These are phyloP conservation scores for Catharus fuscescens DNA, from an alignment of 2,113 vertebrate genomes.

Conservation along the genomic window DNA sequence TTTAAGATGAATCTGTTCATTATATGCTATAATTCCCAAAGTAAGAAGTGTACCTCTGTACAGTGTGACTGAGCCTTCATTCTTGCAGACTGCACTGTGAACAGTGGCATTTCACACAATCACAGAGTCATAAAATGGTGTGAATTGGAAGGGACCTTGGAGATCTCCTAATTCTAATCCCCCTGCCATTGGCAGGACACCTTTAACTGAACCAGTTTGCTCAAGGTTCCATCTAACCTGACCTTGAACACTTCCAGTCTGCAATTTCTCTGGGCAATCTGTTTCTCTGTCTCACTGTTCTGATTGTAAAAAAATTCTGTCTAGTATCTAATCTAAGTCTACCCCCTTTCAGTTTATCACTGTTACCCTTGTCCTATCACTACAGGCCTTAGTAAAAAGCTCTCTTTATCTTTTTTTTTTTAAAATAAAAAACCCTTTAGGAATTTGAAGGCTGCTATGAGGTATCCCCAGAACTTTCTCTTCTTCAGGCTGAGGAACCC, in stretches of 20 bases:
- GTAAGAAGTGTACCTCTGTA: background rate
- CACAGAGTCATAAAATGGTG: background rate
- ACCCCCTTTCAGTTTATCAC: background rate
- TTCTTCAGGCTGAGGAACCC: background rate
- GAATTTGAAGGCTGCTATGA: background rate
- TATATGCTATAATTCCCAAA: background rate
- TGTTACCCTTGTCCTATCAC: background rate
- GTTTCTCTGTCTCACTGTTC: background rate
- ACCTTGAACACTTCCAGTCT: background rate
- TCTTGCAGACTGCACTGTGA: background rate
- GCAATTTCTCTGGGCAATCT: background rate
- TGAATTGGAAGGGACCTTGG: background rate
- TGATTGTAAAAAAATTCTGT: background rate
- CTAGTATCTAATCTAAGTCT: background rate
- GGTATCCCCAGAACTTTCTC: background rate
- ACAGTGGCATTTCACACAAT: conserved; percentile 11
- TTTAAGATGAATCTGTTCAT: background rate
- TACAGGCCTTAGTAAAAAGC: background rate
- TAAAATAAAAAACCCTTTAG: background rate
- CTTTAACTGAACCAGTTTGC: background rate
- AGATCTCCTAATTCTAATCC: background rate
- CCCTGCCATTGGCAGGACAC: background rate
- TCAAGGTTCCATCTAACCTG: background rate
- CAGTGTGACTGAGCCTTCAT: background rate
- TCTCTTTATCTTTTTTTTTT: background rate